phyloP scores from a whole-genome alignment of 2,888 invertebrate species.

The Yponomeuta evonymella region DNA sequence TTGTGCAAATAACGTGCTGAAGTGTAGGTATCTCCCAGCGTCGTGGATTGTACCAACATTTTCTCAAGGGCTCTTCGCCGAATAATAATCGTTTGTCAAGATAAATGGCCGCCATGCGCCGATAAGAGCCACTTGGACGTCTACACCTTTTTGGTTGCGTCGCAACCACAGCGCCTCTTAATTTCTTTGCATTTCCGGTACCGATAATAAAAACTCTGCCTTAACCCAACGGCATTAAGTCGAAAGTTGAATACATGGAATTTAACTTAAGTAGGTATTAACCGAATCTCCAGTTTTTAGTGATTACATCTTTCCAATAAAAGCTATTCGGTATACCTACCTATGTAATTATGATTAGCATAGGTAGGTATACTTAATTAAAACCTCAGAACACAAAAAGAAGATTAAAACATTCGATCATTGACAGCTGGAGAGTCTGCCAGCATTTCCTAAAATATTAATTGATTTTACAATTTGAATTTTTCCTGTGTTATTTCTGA shows the following conservation, averaged over 20 bases:
- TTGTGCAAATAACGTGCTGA: no score
- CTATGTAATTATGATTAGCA: not conserved
- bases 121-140: not conserved
- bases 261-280: not conserved
- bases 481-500: no score
- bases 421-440: not conserved
- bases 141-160: not conserved
- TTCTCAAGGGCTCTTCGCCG: not conserved
- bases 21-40: no score
- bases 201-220: not conserved
- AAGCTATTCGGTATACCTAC: not conserved
- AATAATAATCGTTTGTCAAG: not conserved
- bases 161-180: not conserved
- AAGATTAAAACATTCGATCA: not conserved
- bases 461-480: no score
- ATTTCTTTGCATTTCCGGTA: not conserved
- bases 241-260: not conserved
- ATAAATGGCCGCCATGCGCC: not conserved
- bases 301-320: not conserved
- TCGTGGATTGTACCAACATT: not conserved
- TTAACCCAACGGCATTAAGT: not conserved
- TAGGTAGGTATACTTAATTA: not conserved
- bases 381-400: no score
- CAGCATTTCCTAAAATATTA: no score
- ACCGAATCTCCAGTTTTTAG: not conserved